These are phyloP conservation scores for Antheraea pernyi DNA, from an alignment of 1,140 invertebrate species.

Conservation along the genomic window DNA sequence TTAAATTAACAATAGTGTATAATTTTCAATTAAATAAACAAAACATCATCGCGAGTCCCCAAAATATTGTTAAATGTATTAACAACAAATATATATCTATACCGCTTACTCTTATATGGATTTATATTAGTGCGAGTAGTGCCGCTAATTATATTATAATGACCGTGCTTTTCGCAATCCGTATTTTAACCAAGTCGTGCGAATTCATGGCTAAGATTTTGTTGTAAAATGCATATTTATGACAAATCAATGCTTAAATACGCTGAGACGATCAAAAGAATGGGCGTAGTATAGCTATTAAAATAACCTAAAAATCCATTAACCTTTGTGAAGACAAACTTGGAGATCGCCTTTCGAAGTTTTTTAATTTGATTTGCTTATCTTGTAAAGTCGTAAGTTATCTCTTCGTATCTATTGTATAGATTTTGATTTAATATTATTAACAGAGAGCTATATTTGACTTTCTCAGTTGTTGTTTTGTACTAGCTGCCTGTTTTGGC, in stretches of 20 bases:
- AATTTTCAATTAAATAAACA: too few relatives aligned
- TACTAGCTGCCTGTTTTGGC: too few relatives aligned
- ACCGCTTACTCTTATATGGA: too few relatives aligned
- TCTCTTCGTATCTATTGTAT: background rate
- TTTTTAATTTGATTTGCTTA: constrained; percentile 3
- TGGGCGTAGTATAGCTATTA: background rate
- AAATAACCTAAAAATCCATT: background rate
- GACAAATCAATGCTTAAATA: background rate
- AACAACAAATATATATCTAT: too few relatives aligned
- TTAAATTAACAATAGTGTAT: too few relatives aligned
- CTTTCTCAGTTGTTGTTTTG: too few relatives aligned
- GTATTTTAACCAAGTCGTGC: background rate
- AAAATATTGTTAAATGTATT: too few relatives aligned
- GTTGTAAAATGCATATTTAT: too few relatives aligned
- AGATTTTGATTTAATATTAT: background rate
- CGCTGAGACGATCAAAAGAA: too few relatives aligned
- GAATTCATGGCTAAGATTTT: too few relatives aligned
- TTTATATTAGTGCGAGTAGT: too few relatives aligned
- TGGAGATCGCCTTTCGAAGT: background rate
- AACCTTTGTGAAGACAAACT: background rate
- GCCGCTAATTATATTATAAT: background rate
- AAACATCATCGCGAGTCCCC: too few relatives aligned
- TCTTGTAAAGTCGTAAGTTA: background rate
- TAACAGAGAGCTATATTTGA: background rate
- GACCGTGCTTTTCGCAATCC: background rate